Base-by-base conservation (phyloP, 2,797 vertebrate species). In the Acrossocheilus wenchowensis region DNA sequence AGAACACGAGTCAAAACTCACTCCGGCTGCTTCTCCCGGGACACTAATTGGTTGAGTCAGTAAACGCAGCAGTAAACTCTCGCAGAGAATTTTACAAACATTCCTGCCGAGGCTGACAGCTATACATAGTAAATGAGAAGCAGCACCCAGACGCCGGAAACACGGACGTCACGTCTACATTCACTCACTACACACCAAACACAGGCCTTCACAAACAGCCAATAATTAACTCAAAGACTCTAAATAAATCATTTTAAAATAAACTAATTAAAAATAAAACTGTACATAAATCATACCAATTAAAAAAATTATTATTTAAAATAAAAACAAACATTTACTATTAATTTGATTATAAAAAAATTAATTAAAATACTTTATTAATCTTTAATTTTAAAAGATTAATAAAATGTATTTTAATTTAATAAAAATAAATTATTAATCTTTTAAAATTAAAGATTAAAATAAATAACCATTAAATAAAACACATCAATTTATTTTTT, bases 21-120 rank as follows among this genome's bases (percentile, higher is more conserved):
- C 50, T 45, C 11, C 41, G 5, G 41, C 69, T 71, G 74, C 79
- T 77, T 82, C 84, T 86, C 82, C 57, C n/a, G 26, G 39, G 50
- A 86, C 8, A 26, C 57, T 87, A 82, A 90, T 84, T 75, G 88
- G 17, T 78, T 2, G 66, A 85, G 81, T 86, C 69, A 9, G 78
- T 90, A 87, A 88, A 89, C 84, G 73, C 87, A 84, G 87, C 89
- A 86, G 87, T 86, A 86, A 84, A 69, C 57, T 52, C 39, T 39
- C 17, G 2, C 85, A 71, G 68, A 75, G 62, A 60, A 60, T 15
- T 81, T 81, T 50, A 78, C 85, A 66, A 66, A 52, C 71, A 43
- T 52, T 83, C 57, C 75, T 69, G 69, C 15, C 6, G 54, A 80
- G n/a, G n/a, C 6, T 6, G 48, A 19, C 23, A 19, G 48, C 34